Evolutionary conservation across 2,113 vertebrate species (phyloP).

Genomic region (Hemichromis elongatus): DNA sequence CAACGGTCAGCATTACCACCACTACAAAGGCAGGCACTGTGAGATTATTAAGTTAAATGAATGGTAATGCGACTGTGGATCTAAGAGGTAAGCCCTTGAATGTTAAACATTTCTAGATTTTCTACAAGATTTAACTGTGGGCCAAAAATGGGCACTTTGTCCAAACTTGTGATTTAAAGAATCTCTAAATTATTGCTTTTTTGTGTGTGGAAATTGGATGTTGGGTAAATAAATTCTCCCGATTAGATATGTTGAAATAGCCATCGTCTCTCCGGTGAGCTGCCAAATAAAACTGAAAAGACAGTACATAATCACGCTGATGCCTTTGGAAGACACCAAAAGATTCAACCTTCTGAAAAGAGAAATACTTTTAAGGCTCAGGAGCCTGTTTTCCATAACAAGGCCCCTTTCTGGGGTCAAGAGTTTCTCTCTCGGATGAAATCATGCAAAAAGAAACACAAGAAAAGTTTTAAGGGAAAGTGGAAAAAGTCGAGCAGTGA

Average conservation of each 20-base stretch:
- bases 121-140: neutral
- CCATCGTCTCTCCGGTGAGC: neutral
- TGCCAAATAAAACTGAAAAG: neutral
- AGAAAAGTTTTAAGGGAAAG: constrained; percentile 1
- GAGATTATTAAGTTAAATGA: neutral
- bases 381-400: constrained; percentile 8
- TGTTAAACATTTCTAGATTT: neutral
- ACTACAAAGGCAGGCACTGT: neutral
- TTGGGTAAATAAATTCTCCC: neutral
- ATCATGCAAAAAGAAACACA: neutral
- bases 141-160: neutral
- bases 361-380: constrained; percentile 28
- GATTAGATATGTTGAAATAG: neutral
- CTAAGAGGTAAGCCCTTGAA: neutral
- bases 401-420: constrained; percentile 15
- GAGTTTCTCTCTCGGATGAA: neutral
- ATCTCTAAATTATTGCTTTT: neutral
- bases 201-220: neutral
- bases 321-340: neutral
- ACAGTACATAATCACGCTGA: neutral
- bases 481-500: neutral
- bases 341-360: constrained; percentile 1
- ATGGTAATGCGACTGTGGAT: neutral
- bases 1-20: neutral
- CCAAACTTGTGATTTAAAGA: neutral